Conservation (phyloP, 2,797 vertebrate genomes). For the Balearica regulorum region DNA sequence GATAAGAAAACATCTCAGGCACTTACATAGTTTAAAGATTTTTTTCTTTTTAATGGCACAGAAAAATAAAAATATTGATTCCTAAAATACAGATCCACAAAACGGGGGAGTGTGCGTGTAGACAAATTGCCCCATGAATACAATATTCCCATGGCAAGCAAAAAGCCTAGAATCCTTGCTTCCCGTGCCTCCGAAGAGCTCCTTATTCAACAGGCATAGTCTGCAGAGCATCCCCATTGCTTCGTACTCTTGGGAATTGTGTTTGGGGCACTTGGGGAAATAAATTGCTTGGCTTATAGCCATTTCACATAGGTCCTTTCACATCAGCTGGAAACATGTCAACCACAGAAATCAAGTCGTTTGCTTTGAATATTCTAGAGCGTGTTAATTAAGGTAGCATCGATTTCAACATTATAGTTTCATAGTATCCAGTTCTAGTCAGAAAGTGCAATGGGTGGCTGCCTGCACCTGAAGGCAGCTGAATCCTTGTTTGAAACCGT, state of each 20-base stretch:
- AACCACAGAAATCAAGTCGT: neutral
- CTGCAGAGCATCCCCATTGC: neutral
- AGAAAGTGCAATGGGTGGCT: neutral
- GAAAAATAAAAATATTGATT: neutral
- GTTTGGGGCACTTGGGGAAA: neutral
- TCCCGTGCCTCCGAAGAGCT: neutral
- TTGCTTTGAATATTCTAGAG: neutral
- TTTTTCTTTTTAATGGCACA: neutral
- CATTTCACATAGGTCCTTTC: neutral
- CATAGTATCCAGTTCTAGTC: neutral
- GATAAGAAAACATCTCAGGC: neutral
- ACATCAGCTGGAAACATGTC: neutral
- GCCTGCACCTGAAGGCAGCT: neutral
- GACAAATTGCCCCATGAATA: neutral
- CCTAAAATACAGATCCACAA: neutral
- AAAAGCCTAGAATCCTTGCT: neutral
- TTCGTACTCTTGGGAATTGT: neutral
- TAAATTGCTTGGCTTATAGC: neutral
- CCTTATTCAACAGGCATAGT: neutral
- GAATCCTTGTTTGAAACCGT: neutral
- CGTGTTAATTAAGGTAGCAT: neutral
- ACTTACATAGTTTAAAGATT: neutral
- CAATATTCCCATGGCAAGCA: neutral
- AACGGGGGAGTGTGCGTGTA: rapidly evolving
- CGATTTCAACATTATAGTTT: neutral